Evolutionary conservation across 1,140 invertebrate genomes (phyloP), one percentile per base, ranked within the genome.

Genomic region (Drosophila suzukii): DNA sequence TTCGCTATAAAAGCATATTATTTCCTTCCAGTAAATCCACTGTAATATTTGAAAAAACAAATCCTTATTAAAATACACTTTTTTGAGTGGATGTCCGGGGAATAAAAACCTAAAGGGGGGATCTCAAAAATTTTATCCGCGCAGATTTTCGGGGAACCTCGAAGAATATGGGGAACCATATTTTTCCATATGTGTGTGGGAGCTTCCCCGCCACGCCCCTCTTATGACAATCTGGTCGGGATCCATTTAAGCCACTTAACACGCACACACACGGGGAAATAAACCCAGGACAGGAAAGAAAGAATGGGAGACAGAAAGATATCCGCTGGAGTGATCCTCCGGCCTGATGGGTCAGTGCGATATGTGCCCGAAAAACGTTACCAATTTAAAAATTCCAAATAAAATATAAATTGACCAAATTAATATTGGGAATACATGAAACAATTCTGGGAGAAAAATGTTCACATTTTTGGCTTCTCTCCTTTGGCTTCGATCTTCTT

Each of bases 331-430:
- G 62, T 75, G 73, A 75, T 75, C 73, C 73, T 61, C 71, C 15
- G 58, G 50, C 55, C 60, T 66, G 83, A 88, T 88, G 83, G 83
- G 76, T 89, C 73, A 75, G 44, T 38, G 73, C 74, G 83, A 88
- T 89, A 88, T 84, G 84, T 84, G 68, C 32, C 74, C 74, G 44
- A 80, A 84, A 88, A 84, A 88, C 78, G 88, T 81, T 80, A 90
- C 90, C 84, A 91, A 91, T 91, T 91, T 91, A 91, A 91, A 91
- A 91, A 91, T 91, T 91, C 90, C 90, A 91, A 91, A 91, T 91
- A 91, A 91, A 91, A 91, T 91, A 91, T 91, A 91, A 91, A 91
- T 91, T 90, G 90, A 91, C 81, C 90, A 91, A 91, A 91, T 91
- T 91, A 91, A 91, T 91, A 91, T 91, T 78, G 84, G 68, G 79